phyloP scores from a whole-genome alignment of 2,888 invertebrate species.

The Nephrotoma guestfalica region DNA sequence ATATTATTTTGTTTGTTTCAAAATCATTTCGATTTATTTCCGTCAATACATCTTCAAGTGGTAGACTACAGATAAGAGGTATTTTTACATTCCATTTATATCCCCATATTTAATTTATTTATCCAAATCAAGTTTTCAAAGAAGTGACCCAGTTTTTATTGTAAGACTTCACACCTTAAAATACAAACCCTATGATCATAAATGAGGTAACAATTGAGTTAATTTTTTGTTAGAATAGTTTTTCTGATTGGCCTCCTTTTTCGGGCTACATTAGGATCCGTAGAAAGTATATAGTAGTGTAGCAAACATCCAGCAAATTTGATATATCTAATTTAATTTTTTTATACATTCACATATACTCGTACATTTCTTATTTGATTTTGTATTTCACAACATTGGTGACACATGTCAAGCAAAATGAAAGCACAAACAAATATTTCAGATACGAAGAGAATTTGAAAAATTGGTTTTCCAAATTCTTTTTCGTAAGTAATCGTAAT shows the following conservation, averaged over 20 bases:
- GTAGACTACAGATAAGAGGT: neutral
- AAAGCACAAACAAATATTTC: no score
- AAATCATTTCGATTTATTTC: no score
- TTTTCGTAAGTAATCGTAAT: neutral
- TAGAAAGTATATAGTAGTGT: neutral
- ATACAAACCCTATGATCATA: no score
- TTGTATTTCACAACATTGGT: neutral
- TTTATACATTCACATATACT: neutral
- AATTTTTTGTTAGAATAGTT: neutral
- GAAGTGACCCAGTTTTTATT: neutral
- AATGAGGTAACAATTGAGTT: neutral
- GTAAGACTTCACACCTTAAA: neutral
- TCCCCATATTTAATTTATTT: neutral
- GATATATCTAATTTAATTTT: neutral
- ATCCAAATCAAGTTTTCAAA: neutral
- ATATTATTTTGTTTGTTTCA: neutral
- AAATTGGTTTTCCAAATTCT: neutral
- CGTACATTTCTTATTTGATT: neutral
- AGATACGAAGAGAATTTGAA: neutral
- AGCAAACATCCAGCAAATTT: neutral
- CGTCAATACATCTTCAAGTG: no score
- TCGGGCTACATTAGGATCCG: neutral
- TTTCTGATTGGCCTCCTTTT: neutral
- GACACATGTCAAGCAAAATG: neutral
- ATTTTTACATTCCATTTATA: neutral